A percentile compares a stretch with the other conserved stretches of the same genome.
phyloP scores from a whole-genome alignment of 2,113 vertebrate species.

The Eira barbara region DNA sequence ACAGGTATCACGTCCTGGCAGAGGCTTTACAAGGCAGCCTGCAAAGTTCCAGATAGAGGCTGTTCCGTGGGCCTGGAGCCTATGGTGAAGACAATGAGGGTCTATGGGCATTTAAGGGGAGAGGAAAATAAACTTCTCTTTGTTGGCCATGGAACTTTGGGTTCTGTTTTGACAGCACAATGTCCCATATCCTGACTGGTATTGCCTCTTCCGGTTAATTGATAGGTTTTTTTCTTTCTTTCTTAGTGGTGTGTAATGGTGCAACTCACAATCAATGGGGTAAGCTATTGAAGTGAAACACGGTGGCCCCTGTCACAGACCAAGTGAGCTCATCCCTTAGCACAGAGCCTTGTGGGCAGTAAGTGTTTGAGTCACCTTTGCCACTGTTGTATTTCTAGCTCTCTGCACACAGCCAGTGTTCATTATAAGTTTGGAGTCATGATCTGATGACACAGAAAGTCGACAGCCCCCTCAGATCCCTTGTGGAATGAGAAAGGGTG shows the following conservation, averaged over 20 bases:
- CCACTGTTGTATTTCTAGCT: not conserved
- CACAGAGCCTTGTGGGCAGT: not conserved
- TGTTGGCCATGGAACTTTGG: not conserved
- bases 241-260: not conserved
- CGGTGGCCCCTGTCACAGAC: not conserved
- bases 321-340: not conserved
- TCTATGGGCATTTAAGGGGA: not conserved
- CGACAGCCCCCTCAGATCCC: not conserved
- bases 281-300: not conserved
- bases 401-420: not conserved
- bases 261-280: not conserved
- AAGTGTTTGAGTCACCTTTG: not conserved
- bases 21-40: not conserved
- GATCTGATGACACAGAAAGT: not conserved
- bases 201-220: not conserved
- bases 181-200: not conserved
- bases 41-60: not conserved
- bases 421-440: not conserved
- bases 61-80: not conserved
- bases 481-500: not conserved
- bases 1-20: not conserved
- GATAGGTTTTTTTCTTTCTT: not conserved
- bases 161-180: not conserved
- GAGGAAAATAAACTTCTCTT: not conserved
- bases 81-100: not conserved